A percentile compares a stretch with the other conserved stretches of the same genome.
phyloP scores from a whole-genome alignment of 2,113 vertebrate species.

The Corvus moneduloides region DNA sequence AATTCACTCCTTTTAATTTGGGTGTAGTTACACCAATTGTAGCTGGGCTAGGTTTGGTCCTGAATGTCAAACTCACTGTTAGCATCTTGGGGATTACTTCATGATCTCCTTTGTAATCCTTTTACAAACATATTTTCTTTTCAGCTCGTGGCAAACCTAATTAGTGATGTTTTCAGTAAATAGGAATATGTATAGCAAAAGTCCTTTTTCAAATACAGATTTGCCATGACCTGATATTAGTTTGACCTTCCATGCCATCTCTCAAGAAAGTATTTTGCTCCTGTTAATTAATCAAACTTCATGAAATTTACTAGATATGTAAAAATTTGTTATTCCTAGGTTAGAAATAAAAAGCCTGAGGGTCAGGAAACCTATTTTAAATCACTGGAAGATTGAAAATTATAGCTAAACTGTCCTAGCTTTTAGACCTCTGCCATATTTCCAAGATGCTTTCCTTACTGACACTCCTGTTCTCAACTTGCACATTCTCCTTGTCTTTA shows the following conservation, averaged over 20 bases:
- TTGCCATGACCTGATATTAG: not conserved
- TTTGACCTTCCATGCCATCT: not conserved
- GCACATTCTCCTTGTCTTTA: not conserved
- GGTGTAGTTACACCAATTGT: not conserved
- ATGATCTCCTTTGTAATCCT: constrained; percentile 55
- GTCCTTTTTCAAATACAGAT: constrained; percentile 37
- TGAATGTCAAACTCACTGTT: constrained; percentile 31
- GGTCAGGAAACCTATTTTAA: not conserved
- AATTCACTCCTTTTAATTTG: not conserved
- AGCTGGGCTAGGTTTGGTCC: not conserved
- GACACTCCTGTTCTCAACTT: not conserved
- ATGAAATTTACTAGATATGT: not conserved
- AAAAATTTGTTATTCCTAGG: not conserved
- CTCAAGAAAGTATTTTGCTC: not conserved
- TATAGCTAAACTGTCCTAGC: not conserved
- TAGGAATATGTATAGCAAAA: not conserved
- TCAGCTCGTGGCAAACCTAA: constrained; percentile 39
- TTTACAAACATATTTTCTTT: constrained; percentile 62
- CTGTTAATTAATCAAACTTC: not conserved
- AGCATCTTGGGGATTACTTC: constrained; percentile 49
- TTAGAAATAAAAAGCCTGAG: not conserved
- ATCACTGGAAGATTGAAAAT: not conserved
- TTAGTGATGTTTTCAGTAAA: constrained; percentile 51
- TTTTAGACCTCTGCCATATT: not conserved
- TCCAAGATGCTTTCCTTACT: not conserved